Evolutionary conservation across 2,113 vertebrate species (phyloP).

Genomic region (Oostethus manadensis): DNA sequence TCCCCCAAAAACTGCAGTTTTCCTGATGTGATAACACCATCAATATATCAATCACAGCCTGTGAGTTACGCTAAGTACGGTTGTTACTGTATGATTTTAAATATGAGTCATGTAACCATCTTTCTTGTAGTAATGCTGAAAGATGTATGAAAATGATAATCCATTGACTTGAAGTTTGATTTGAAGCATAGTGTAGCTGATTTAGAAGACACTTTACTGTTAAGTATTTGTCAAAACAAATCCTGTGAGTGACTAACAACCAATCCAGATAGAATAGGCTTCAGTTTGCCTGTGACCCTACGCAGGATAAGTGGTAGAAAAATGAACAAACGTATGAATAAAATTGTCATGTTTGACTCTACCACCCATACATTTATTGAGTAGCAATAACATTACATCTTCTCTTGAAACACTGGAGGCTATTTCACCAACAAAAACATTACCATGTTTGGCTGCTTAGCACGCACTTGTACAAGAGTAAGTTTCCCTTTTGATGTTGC

Average conservation of each 20-base stretch:
- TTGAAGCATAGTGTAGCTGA: neutral
- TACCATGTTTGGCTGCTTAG: slow-evolving; percentile 10
- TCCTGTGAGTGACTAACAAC: too few relatives aligned
- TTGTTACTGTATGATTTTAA: slow-evolving; percentile 8
- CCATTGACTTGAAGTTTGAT: neutral
- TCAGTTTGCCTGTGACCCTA: too few relatives aligned
- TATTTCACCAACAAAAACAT: slow-evolving; percentile 11
- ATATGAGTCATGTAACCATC: slow-evolving; percentile 5
- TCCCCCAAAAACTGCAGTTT: too few relatives aligned
- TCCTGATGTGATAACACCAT: too few relatives aligned
- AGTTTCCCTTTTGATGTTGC: slow-evolving; percentile 3
- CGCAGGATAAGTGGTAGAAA: too few relatives aligned
- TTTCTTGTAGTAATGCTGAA: slow-evolving; percentile 16
- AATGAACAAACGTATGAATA: neutral
- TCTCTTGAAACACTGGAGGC: slow-evolving; percentile 7
- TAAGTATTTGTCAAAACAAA: neutral
- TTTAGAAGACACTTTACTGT: slow-evolving; percentile 1
- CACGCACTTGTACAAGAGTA: slow-evolving; percentile 8
- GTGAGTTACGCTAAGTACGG: neutral
- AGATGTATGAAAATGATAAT: too few relatives aligned
- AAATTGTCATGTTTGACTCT: neutral
- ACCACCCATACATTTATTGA: neutral
- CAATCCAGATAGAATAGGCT: too few relatives aligned
- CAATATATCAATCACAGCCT: too few relatives aligned
- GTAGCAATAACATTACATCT: slow-evolving; percentile 1